Evolutionary conservation across 30 jellyfish, hydroid and myxozoan genomes (phyloP), one percentile per base, ranked within the genome.

Genomic region (Rhopilema esculentum): DNA sequence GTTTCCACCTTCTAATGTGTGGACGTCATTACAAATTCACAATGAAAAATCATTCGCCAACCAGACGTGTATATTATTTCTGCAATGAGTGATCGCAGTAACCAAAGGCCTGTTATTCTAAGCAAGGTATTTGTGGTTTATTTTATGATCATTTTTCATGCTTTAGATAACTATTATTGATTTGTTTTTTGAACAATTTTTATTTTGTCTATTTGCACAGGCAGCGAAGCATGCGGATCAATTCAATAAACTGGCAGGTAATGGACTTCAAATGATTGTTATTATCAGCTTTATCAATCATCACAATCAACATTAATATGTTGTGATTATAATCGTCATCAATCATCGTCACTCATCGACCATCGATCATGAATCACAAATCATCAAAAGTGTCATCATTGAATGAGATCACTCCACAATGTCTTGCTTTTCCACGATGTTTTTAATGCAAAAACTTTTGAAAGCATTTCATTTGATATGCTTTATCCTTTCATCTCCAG

Each of bases 161-260:
- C 6, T 40, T 12, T 40, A 2, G 57, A 12, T 40, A 40, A 40
- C 57, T 40, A 40, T 40, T 12, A 40, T 18, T 0, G 16, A 25
- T 25, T 0, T 69, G n/a, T 20, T 7, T 7, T n/a, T 63, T 63
- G 7, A n/a, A 2, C n/a, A 19, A 2, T 7, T 24, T 19, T 63
- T 24, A 2, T 26, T 76, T 57, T 4, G 33, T 19, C 31, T 21
- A 7, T 57, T 63, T 69, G 69, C 22, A n/a, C 32, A 89, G 97
- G 26, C 90, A 67, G 50, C 88, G 62, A 80, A 83, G 73, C 82
- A 68, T 31, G 69, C 90, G 69, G 77, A 80, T 62, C 86, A 89
- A 29, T 69, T 81, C 50, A 31, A 27, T 65, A 65, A 82, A 90
- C n/a, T 62, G 33, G 65, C 86, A 75, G 81, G 87, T 89, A 71